Base-by-base conservation (phyloP, 2,113 vertebrate genomes). In the Ageneiosus marmoratus region DNA sequence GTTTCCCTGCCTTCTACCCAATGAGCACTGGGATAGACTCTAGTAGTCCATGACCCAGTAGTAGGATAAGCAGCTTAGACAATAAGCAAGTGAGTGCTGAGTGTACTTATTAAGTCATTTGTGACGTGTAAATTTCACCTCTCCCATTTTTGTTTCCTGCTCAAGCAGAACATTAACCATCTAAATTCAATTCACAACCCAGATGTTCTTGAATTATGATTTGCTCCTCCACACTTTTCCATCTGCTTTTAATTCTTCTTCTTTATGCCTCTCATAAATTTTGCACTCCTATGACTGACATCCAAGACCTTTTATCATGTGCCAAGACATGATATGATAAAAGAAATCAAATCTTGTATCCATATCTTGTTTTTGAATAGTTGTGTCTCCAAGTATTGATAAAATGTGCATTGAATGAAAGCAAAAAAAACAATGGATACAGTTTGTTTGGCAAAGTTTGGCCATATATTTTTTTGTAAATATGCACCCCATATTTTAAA, bases 261-360 rank as follows among this genome's bases (percentile, higher is more conserved):
- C 87, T 87, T 92, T 92, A 90, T 89, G 91, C 90, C 90, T 92
- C 91, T 86, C 87, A 86, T 91, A 90, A 90, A 89, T 91, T 85
- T 84, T 91, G 89, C 84, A 89, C 80, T 75, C 85, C 83, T 75
- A 84, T 85, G 89, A 88, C 87, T 84, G 89, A 88, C 87, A 79
- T 87, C 86, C 53, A 62, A 76, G 58, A 88, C 78, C 87, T 92
- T 93, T 93, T 88, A 93, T 92, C 89, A 82, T 82, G 84, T 86
- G 92, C 92, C 92, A 93, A 84, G 84, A 88, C 84, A 86, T 80
- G 67, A 87, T 90, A 87, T 90, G 90, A 93, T 89, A 88, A 90
- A 90, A 87, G 88, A 85, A 87, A 86, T 87, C 73, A 87, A 92
- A 83, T 88, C 87, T 87, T 86, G 88, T 82, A 85, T 85, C 88